A percentile compares a stretch with the other conserved stretches of the same genome.
Evolutionary conservation across 2,797 vertebrate genomes (phyloP).

Genomic region (Lacerta agilis): DNA sequence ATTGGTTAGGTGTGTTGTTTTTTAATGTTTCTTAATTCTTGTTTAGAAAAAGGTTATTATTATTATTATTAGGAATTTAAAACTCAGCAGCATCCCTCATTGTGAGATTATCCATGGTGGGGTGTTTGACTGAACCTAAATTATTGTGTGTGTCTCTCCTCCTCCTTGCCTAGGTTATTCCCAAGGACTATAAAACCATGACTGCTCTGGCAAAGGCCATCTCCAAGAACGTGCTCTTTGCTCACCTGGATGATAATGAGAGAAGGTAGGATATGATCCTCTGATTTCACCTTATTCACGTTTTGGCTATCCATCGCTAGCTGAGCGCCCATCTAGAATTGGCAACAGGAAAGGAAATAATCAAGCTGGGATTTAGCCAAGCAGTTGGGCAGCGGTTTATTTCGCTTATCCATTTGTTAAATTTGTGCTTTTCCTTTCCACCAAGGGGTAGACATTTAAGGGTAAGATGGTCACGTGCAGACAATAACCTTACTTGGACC

Average conservation of each 20-base stretch:
- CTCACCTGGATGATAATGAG: slow-evolving; percentile 97
- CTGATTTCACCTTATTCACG: background rate
- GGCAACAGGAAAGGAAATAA: background rate
- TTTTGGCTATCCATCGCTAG: background rate
- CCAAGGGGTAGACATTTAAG: background rate
- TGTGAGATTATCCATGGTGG: background rate
- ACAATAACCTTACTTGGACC: background rate
- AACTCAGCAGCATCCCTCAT: background rate
- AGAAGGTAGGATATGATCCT: slow-evolving; percentile 85
- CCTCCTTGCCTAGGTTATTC: slow-evolving; percentile 87
- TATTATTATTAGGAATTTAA: no score
- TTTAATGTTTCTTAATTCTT: no score
- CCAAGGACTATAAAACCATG: slow-evolving; percentile 99
- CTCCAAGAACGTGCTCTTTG: slow-evolving; percentile 96
- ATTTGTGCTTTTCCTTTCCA: background rate
- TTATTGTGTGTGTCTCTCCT: background rate
- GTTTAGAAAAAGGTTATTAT: no score
- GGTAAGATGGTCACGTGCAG: background rate
- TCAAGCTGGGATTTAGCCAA: background rate
- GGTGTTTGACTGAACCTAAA: background rate
- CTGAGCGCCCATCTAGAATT: no score
- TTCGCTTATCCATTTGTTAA: background rate
- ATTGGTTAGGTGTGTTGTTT: no score
- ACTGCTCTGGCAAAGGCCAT: slow-evolving; percentile 96
- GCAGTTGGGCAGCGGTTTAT: background rate